These are phyloP conservation scores for Onychorhynchus coronatus DNA, from an alignment of 2,113 vertebrate species.

Conservation along the genomic window DNA sequence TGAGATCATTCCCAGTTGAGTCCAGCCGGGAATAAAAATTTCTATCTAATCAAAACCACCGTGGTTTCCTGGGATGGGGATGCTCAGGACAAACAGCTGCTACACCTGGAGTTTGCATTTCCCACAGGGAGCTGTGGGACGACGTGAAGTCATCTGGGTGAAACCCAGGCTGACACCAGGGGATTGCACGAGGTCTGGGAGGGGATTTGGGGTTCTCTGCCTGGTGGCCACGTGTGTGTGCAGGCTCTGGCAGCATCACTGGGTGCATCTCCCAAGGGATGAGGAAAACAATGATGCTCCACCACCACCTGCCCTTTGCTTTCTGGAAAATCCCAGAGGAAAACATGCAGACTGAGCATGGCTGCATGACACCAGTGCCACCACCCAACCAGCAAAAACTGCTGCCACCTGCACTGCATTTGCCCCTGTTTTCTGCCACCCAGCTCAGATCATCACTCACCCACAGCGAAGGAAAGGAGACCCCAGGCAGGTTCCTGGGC, in stretches of 20 bases:
- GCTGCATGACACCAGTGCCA: neutral
- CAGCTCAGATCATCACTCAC: neutral
- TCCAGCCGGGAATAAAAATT: neutral
- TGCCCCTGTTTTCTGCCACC: neutral
- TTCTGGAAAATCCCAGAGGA: neutral
- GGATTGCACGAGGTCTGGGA: neutral
- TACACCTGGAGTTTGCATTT: neutral
- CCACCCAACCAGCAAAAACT: neutral
- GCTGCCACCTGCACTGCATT: neutral
- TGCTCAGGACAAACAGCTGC: neutral
- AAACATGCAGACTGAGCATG: neutral
- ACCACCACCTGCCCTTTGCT: neutral
- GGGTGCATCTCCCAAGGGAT: neutral
- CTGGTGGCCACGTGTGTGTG: fast-evolving
- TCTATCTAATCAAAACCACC: neutral
- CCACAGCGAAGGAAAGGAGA: neutral
- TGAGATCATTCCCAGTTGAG: neutral
- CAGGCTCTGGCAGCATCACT: neutral
- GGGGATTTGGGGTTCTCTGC: neutral
- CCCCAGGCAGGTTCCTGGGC: neutral
- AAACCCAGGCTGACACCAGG: neutral
- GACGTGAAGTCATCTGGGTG: fast-evolving
- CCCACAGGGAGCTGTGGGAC: fast-evolving
- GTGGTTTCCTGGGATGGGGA: fast-evolving
- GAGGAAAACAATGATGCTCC: neutral